Evolutionary conservation across 1,140 invertebrate species (phyloP), one percentile per base, ranked within the genome.

Genomic region (Mya arenaria): DNA sequence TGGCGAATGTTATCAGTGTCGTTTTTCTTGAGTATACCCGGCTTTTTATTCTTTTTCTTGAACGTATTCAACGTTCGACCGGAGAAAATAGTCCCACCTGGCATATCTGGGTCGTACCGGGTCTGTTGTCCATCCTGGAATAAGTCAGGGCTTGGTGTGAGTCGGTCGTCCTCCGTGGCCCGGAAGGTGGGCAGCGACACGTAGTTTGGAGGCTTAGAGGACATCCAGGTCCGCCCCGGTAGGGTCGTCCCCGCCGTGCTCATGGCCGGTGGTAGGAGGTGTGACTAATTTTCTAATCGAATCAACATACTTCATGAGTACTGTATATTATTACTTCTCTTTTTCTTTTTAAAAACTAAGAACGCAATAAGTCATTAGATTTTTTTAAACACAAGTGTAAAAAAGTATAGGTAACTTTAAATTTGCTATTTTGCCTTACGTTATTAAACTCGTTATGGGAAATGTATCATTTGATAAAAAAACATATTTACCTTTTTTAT

Each of bases 141-240:
- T 17, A 63, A 39, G n/a, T 63, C 60, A 2, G 66, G 77, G 39
- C 56, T 80, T 25, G 28, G 34, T 28, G 52, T 52, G 15, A 44
- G 34, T 34, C 30, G 23, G 55, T 71, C n/a, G 6, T 62, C 66
- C 0, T 41, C 65, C n/a, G 52, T 65, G 15, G 56, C 55, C 56
- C 36, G 34, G 19, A 66, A 34, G 17, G 6, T 30, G 4, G 77
- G 77, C 25, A 28, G 65, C 10, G 56, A 39, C 3, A 68, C 65
- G 32, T 41, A 69, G 23, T 62, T 80, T 23, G 77, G 77, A 0
- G 77, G 65, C 39, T 69, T 80, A 4, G 77, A 80, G 5, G 77
- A 80, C 13, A 80, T 30, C 65, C 65, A 80, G 10, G 77, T 34
- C 25, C 77, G 65, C 36, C 77, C 77, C 4, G 77, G 77, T n/a